phyloP scores from a whole-genome alignment of 2,888 invertebrate species.

The Idaea straminata region DNA sequence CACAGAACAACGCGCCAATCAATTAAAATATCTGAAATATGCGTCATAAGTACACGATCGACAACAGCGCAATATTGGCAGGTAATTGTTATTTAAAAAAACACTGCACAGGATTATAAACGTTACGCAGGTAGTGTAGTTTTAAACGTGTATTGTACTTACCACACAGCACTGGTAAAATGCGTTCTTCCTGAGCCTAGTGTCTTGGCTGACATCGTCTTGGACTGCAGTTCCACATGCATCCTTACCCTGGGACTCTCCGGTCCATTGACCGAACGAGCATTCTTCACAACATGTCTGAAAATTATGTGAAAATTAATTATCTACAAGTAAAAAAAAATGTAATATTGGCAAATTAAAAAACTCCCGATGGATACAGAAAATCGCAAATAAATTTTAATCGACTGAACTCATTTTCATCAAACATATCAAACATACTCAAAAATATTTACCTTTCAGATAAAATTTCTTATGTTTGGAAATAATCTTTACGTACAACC shows the following conservation, averaged over 20 bases:
- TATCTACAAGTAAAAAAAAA: background rate
- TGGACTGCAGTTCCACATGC: constrained; percentile 45
- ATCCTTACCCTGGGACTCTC: constrained; percentile 47
- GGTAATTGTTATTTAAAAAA: too few relatives aligned
- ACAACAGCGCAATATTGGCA: too few relatives aligned
- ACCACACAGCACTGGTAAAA: constrained; percentile 64
- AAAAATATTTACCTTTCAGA: background rate
- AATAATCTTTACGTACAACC: background rate
- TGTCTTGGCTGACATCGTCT: constrained; percentile 37
- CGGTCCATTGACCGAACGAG: constrained; percentile 51
- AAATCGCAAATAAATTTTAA: background rate
- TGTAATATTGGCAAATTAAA: too few relatives aligned
- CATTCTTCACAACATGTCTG: constrained; percentile 71
- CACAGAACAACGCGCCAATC: background rate
- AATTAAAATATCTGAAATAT: too few relatives aligned
- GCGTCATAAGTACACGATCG: too few relatives aligned
- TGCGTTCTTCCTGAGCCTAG: constrained; percentile 50
- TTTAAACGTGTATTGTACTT: too few relatives aligned
- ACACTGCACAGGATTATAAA: too few relatives aligned
- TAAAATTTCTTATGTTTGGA: background rate
- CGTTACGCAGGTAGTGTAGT: too few relatives aligned
- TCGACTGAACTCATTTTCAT: background rate
- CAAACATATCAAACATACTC: background rate
- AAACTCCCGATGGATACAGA: background rate
- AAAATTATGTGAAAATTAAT: background rate